Evolutionary conservation across 2,888 invertebrate genomes (phyloP), one percentile per base, ranked within the genome.

Genomic region (Ophion obscuratus): DNA sequence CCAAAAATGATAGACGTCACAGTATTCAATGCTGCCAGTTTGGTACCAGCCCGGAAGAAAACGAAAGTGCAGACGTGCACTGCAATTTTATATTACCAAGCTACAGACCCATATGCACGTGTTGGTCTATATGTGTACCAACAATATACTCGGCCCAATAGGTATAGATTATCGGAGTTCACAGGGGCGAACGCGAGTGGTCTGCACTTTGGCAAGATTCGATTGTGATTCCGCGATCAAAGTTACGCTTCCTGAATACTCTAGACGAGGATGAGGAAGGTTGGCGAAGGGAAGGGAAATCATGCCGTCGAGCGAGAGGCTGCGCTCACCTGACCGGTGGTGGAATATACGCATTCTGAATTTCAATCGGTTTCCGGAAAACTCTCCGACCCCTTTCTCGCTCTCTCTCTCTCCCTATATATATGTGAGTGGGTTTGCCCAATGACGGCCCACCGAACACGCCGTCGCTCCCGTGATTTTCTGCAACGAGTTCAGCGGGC

Each of bases 281-380:
- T 27, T 9, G 24, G 31, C 59, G 70, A 20, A 62, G 59, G 24
- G 75, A 47, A 67, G 67, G 44, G 81, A 86, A 86, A 84, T 86
- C 78, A 86, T 84, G 81, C 81, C 73, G 76, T 84, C 84, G 78
- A 74, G 85, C 80, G 83, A 67, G 67, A 66, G 70, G 61, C 87
- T 85, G 53, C 81, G 85, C 81, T 84, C 86, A 81, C 87, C 86
- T 89, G 86, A 83, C 86, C 87, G 85, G 83, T 82, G 81, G 81
- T 61, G 81, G 81, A 86, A 83, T 83, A 81, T 87, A 88, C 90
- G 89, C 88, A 88, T 88, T 88, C 87, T 87, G 90, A 89, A 90
- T 90, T 89, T 89, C 90, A 90, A 90, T 89, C 87, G 87, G 59
- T 80, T 83, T 71, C 66, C 67, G 75, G 80, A 79, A 83, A 77